Percentiles rank a stretch among this genome's conserved stretches.
Conservation (phyloP, 2,113 vertebrate species). For the Vireo altiloquus region DNA sequence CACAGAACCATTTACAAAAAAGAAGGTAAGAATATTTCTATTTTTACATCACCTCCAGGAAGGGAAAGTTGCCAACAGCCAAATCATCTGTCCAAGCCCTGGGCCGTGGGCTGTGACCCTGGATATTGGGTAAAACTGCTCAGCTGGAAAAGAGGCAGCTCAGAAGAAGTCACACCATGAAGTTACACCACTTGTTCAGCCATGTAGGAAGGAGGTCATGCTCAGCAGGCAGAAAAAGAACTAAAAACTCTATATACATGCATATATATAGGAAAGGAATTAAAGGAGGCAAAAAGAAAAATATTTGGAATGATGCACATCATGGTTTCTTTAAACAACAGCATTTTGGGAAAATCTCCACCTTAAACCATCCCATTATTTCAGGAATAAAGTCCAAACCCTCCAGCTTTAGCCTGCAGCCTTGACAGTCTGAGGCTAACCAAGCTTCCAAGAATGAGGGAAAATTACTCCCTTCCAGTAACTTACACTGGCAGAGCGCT, state of each 20-base stretch:
- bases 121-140: not conserved
- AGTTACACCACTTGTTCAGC: not conserved
- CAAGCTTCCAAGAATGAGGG: not conserved
- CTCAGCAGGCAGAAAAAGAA: not conserved
- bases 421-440: not conserved
- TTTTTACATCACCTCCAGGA: not conserved
- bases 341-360: not conserved
- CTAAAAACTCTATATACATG: not conserved
- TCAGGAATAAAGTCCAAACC: not conserved
- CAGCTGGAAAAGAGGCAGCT: not conserved
- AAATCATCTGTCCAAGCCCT: fast-evolving
- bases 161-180: not conserved
- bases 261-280: not conserved
- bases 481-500: not conserved
- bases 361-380: not conserved
- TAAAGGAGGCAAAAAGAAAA: not conserved
- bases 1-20: not conserved
- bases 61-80: not conserved
- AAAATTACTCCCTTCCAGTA: conserved; percentile 29
- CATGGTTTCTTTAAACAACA: not conserved
- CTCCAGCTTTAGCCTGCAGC: not conserved
- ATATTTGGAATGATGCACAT: not conserved
- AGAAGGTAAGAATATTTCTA: not conserved
- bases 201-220: not conserved
- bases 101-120: fast-evolving